phyloP scores from a whole-genome alignment of 2,113 vertebrate genomes.

The Ondatra zibethicus region DNA sequence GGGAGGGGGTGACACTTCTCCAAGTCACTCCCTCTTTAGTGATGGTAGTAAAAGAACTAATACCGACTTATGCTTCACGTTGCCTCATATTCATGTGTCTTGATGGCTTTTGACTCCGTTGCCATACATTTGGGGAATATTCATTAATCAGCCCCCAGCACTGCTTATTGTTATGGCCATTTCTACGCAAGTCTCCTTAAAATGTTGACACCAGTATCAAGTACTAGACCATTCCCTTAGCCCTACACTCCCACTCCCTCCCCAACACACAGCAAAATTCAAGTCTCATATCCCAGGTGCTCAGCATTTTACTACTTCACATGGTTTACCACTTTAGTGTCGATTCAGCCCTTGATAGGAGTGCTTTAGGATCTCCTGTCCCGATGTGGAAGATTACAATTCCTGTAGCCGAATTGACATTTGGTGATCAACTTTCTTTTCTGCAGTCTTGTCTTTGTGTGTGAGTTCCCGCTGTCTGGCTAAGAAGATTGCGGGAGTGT shows the following conservation, averaged over 20 bases:
- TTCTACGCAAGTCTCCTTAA: not conserved
- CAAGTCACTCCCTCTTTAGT: slow-evolving; percentile 15
- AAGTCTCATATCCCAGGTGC: not conserved
- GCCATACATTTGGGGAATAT: slow-evolving; percentile 37
- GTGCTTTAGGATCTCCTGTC: not conserved
- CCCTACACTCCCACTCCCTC: not conserved
- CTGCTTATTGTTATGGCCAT: slow-evolving; percentile 21
- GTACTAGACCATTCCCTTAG: not conserved
- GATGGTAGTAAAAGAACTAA: slow-evolving; percentile 7
- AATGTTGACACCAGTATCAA: not conserved
- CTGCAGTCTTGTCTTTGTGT: slow-evolving; percentile 72
- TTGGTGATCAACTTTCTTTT: slow-evolving; percentile 60
- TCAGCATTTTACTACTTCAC: not conserved
- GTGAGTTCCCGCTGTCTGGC: slow-evolving; percentile 72
- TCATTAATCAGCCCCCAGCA: not conserved
- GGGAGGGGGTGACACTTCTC: not conserved
- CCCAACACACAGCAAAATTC: not conserved
- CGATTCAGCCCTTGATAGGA: not conserved
- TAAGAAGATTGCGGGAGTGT: slow-evolving; percentile 70
- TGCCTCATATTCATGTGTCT: slow-evolving; percentile 31
- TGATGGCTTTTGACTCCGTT: slow-evolving; percentile 12
- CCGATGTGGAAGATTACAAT: not conserved
- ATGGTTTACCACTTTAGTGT: not conserved
- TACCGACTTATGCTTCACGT: not conserved
- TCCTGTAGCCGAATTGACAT: slow-evolving; percentile 48